phyloP scores from a whole-genome alignment of 2,113 vertebrate species.

The Cynopterus brachyotis region DNA sequence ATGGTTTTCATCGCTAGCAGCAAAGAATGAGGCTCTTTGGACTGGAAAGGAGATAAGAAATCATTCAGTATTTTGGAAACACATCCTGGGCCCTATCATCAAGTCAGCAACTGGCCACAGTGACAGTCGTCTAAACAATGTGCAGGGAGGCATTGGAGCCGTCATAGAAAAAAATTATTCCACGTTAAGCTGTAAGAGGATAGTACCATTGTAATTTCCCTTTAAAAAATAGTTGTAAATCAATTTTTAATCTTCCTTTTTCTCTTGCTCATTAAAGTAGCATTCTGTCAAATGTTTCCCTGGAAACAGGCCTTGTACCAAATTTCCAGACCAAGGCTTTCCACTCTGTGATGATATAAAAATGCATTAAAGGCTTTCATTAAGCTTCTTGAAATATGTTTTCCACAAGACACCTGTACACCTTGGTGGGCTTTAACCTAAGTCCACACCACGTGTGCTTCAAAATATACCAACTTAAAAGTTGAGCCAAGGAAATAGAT shows the following conservation, averaged over 20 bases:
- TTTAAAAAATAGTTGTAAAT: neutral
- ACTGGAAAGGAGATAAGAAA: conserved; percentile 81
- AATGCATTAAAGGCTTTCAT: neutral
- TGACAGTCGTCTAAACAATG: rapidly evolving
- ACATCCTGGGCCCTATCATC: too few species aligned
- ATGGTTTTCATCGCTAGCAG: conserved; percentile 91
- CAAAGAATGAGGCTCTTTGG: conserved; percentile 93
- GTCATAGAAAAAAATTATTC: neutral
- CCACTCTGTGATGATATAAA: neutral
- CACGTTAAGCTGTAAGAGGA: neutral
- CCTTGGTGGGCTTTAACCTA: neutral
- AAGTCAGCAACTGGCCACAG: neutral
- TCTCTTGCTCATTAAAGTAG: neutral
- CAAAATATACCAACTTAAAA: neutral
- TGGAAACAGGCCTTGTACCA: neutral
- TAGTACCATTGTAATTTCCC: neutral
- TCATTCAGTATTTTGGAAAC: neutral
- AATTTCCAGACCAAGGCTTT: neutral
- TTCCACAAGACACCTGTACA: neutral
- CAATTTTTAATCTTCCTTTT: neutral
- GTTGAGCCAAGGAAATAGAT: neutral
- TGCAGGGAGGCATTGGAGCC: neutral
- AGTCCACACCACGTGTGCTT: neutral
- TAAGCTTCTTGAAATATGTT: neutral
- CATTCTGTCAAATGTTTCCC: neutral